phyloP scores from a whole-genome alignment of 2,888 invertebrate species.

The Thysanoteuthis rhombus region DNA sequence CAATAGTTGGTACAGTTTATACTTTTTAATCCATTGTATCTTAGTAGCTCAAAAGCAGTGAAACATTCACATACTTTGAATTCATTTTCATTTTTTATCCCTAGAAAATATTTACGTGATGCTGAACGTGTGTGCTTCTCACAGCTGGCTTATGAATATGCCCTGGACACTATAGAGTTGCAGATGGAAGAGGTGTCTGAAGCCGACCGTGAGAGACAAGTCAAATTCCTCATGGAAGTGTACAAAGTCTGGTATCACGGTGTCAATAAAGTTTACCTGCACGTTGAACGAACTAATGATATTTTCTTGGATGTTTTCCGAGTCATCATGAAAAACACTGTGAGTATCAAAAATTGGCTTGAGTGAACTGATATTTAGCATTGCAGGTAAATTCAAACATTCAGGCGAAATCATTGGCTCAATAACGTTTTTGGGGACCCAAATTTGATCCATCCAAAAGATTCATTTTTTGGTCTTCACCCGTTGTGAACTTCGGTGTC shows the following conservation, averaged over 20 bases:
- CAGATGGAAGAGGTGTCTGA: slow-evolving; percentile 46
- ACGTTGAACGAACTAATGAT: slow-evolving; percentile 51
- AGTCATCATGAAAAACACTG: slow-evolving; percentile 54
- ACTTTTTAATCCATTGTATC: no score
- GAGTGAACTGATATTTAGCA: background rate
- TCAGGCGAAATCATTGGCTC: no score
- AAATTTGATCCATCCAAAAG: no score
- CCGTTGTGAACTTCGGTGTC: no score
- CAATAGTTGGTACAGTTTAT: no score
- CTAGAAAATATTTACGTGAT: slow-evolving; percentile 84
- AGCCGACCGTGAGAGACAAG: slow-evolving; percentile 68
- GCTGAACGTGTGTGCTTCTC: slow-evolving; percentile 84
- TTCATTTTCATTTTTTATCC: slow-evolving; percentile 41
- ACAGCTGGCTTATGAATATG: slow-evolving; percentile 76
- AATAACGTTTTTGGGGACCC: no score
- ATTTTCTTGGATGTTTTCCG: slow-evolving; percentile 58
- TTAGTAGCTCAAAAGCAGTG: background rate
- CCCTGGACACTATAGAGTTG: slow-evolving; percentile 69
- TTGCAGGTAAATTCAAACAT: background rate
- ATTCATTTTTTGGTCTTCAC: no score
- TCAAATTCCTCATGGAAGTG: slow-evolving; percentile 71
- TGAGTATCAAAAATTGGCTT: slow-evolving; percentile 35
- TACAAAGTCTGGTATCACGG: slow-evolving; percentile 76
- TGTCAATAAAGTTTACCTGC: slow-evolving; percentile 42
- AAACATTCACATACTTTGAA: background rate